A percentile compares a stretch with the other conserved stretches of the same genome.
These are phyloP conservation scores for Caenorhabditis tropicalis DNA, from an alignment of 1,140 invertebrate species.

Conservation along the genomic window DNA sequence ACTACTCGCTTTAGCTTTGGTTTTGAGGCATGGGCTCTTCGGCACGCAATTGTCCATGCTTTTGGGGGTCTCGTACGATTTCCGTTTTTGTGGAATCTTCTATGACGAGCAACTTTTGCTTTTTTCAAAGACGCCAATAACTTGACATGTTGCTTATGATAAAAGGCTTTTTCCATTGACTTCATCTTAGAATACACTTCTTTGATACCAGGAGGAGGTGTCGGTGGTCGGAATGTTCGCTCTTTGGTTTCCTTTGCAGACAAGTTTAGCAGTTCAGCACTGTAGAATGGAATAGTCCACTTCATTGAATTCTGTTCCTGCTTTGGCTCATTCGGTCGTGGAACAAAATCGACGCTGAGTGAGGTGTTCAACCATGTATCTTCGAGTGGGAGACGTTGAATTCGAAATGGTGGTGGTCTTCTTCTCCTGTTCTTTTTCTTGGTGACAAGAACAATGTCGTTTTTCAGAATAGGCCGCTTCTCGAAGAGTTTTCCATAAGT, in stretches of 20 bases:
- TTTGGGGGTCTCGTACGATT: background rate
- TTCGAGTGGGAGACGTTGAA: background rate
- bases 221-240: background rate
- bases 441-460: conserved; percentile 7
- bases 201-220: background rate
- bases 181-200: background rate
- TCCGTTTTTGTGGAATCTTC: background rate
- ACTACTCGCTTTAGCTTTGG: background rate
- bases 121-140: background rate
- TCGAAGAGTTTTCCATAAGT: conserved; percentile 30
- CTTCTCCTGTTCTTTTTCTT: background rate
- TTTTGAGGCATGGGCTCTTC: background rate
- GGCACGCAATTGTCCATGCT: background rate
- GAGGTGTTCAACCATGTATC: background rate
- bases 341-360: background rate
- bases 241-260: background rate
- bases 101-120: background rate
- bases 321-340: background rate
- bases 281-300: conserved; percentile 30
- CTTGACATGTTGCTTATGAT: background rate
- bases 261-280: background rate
- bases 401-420: background rate
- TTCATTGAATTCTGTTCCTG: background rate
- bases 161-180: background rate
- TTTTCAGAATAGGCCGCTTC: background rate